A percentile compares a stretch with the other conserved stretches of the same genome.
Conservation (phyloP, 2,888 invertebrate species). For the Diaperis boleti region DNA sequence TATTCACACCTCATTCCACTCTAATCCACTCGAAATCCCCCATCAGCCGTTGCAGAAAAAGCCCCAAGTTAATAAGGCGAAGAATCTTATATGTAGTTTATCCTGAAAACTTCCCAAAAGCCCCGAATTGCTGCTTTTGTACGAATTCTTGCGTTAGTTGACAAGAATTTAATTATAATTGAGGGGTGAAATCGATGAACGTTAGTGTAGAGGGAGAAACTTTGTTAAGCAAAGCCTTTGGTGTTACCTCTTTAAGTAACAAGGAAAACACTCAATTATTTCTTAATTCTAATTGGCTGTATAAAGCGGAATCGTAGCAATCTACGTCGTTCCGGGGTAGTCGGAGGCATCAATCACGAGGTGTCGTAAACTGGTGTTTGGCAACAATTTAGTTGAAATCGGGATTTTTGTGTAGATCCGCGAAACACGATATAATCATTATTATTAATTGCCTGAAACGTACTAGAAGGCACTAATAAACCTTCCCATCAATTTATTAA, state of each 20-base stretch:
- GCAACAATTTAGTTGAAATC: background rate
- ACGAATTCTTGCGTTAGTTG: too few relatives aligned
- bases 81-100: too few relatives aligned
- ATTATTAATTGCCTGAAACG: too few relatives aligned
- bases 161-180: conserved; percentile 2
- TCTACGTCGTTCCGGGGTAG: background rate
- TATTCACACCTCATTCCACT: too few relatives aligned
- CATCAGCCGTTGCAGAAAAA: too few relatives aligned
- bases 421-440: too few relatives aligned
- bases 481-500: background rate
- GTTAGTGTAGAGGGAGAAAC: background rate
- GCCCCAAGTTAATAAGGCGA: too few relatives aligned
- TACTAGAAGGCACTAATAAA: too few relatives aligned
- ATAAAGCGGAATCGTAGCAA: conserved; percentile 4
- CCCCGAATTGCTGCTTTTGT: too few relatives aligned
- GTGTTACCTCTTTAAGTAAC: conserved; percentile 2
- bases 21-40: too few relatives aligned
- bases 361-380: background rate
- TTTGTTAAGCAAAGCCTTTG: background rate
- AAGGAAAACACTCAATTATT: conserved; percentile 13
- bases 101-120: too few relatives aligned
- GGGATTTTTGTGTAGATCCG: background rate
- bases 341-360: conserved; percentile 1
- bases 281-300: conserved; percentile 10
- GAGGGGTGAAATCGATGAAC: background rate